Base-by-base conservation (phyloP, 2,113 vertebrate genomes). In the Illadopsis cleaveri region DNA sequence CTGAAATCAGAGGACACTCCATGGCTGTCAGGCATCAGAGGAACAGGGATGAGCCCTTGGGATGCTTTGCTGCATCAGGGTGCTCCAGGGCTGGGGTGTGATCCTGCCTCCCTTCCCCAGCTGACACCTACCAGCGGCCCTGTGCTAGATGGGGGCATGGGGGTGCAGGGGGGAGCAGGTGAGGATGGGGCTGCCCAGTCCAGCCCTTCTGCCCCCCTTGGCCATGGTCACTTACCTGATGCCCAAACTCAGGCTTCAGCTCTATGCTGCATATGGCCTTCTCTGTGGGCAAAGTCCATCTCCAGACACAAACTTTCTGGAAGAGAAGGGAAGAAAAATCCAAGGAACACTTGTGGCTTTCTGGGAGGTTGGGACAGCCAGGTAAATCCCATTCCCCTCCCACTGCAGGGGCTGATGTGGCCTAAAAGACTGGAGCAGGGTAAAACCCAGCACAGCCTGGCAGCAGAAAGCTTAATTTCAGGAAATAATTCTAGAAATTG, bases 231-330 rank as follows among this genome's bases (percentile, higher is more conserved):
- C 98, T 96, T 96, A 99, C 99, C 98, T 99, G 99, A 51, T 95
- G 51, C 11, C 98, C 98, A 76, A 98, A 96, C 28, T 97, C 93
- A 27, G 97, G 96, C 69, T 77, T 86, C 48, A 99, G 97, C 50
- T 99, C 89, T 0, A 97, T 96, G 19, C 96, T 97, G 73, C 98
- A 99, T 6, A 96, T 3, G 0, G 98, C 98, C 2, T 91, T 95
- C 40, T 98, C 98, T 18, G 85, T 93, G 8, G 98, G 96, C 33
- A 68, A 97, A 12, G 98, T 99, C 99, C 99, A 99, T 48, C 98
- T 98, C 99, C 99, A 99, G 85, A 99, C 97, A 91, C 97, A 98
- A 23, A 99, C 97, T 89, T 96, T 93, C 99, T 99, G 86, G 11
- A 30, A 51, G 6, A 47, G 57, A 64, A 75, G 18, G 42, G 44